Evolutionary conservation across 2,797 vertebrate species (phyloP), one percentile per base, ranked within the genome.

Genomic region (Rhodeus uyekii): DNA sequence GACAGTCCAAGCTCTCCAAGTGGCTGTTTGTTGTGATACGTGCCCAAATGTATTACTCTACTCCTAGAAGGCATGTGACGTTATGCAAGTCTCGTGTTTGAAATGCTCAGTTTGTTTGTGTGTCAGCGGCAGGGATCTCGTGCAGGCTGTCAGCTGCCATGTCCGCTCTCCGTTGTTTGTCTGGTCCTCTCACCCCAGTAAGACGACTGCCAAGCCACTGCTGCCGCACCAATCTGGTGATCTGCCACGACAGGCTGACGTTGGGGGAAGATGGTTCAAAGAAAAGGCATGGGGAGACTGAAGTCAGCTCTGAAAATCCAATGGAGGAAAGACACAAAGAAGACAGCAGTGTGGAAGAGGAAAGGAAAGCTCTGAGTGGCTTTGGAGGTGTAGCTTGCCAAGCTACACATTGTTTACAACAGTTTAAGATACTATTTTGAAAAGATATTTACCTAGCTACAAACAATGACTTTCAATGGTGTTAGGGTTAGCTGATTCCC

Each of bases 111-210:
- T 77, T 73, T 61, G 72, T 76, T 84, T 81, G 39, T 68, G 63
- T 76, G 78, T 84, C 64, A 84, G 64, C 18, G 29, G 64, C 50
- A 73, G 34, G 34, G 38, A 67, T 75, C 80, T 60, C 1, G 78
- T 50, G 78, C 72, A 76, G 63, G 67, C 83, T 76, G 78, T 84
- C 83, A 80, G 63, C 83, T 84, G 78, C 67, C 83, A 50, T 53
- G 72, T 80, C 55, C n/a, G 44, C 77, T 60, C n/a, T 60, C 29
- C 19, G n/a, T 79, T 77, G 75, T 53, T 83, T 76, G 71, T 55
- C 48, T 68, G 34, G 71, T 80, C 61, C 78, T 71, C 72, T 68
- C 69, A 67, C 83, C 58, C 72, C 10, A 8, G 50, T 61, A 58
- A 81, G 72, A 76, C 2, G 72, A 80, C 27, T 84, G 63, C 58